Base-by-base conservation (phyloP, 2,888 invertebrate species). In the Onchidella celtica region DNA sequence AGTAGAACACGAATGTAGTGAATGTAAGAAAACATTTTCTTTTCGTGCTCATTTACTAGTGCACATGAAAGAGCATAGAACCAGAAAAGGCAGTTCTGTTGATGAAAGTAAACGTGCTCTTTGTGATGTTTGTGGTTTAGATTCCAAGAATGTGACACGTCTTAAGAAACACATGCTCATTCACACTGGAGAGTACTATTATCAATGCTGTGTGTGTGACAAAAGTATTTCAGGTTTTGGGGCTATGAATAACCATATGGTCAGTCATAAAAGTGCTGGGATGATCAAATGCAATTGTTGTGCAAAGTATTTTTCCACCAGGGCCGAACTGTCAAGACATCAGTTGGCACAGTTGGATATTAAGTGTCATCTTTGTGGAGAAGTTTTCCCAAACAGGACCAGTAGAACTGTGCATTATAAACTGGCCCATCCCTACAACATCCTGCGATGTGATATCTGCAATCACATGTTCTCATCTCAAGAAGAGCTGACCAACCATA, bases 131-230 rank as follows among this genome's bases (percentile, higher is more conserved):
- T 72, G 72, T 72, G 55, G n/a, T 27, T 17, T 36, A n/a, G 24
- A 47, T 11, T 47, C 4, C 27, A n/a, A n/a, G 36, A 55, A 47
- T 29, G 1, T 47, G 21, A 32, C 9, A 24, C 11, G n/a, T 11
- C 47, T 83, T 24, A 75, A 74, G 21, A 61, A 73, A 24, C 83
- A 78, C 63, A 82, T 81, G 73, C 40, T 24, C 29, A 57, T 29
- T 11, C 74, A 74, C 32, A 74, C 74, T 9, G 36, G 57, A 9
- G 74, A 74, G 24, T 17, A n/a, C 14, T 21, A 21, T 21, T 74
- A 40, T 59, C 27, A 61, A 24, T 74, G 74, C 36, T 74, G 74
- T 34, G 14, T n/a, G 9, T 74, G 74, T 74, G 21, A 29, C 21
- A 57, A 59, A 59, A 57, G 21, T 17, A 29, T 69, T 24, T 24